These are phyloP conservation scores for Petrocephalus sullivani DNA, from an alignment of 2,797 vertebrate species.

Conservation along the genomic window DNA sequence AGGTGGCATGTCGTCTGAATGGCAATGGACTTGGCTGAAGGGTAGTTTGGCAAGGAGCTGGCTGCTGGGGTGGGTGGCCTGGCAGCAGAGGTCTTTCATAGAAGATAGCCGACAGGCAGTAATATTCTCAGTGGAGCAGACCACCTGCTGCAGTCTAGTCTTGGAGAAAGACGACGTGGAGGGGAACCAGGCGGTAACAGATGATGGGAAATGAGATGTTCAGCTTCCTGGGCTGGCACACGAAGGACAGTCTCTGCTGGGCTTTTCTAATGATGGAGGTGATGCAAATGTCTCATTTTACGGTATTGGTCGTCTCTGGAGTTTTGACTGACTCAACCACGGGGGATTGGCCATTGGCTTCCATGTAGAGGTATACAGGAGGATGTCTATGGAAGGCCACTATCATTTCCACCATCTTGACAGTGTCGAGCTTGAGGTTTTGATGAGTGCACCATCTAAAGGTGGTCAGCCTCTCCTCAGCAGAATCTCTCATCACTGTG, in stretches of 20 bases:
- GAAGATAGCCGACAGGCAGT: not conserved
- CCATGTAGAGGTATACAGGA: not conserved
- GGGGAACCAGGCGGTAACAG: not conserved
- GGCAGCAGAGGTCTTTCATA: not conserved
- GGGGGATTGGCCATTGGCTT: not conserved
- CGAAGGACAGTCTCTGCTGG: not conserved
- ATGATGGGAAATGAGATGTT: not conserved
- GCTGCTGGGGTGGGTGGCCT: not conserved
- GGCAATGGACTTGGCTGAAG: not conserved
- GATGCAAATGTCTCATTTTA: not conserved
- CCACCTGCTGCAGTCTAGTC: not conserved
- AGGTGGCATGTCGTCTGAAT: not conserved
- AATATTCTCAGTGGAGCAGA: not conserved
- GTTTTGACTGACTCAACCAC: not conserved
- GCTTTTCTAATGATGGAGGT: not conserved
- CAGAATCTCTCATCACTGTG: not conserved
- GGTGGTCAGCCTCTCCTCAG: not conserved
- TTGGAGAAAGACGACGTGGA: not conserved
- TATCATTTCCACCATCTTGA: not conserved
- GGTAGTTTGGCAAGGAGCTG: not conserved
- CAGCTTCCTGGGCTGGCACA: not conserved
- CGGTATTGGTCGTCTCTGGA: not conserved
- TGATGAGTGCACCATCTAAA: not conserved
- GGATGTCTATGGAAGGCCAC: not conserved
- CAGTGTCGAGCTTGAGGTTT: not conserved